phyloP scores from a whole-genome alignment of 2,113 vertebrate genomes.

The Lycaon pictus region DNA sequence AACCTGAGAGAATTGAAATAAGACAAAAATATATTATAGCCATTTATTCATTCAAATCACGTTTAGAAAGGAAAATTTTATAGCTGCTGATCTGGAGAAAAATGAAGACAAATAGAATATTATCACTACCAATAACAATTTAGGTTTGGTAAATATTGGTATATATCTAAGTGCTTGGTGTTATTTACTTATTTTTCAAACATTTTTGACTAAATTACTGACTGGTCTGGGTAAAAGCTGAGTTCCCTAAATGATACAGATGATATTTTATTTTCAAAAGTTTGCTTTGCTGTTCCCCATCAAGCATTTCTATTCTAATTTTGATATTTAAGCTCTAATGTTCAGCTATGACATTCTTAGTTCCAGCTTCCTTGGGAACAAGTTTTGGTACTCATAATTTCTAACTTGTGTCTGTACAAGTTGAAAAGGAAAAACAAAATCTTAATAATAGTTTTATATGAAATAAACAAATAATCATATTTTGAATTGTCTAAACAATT shows the following conservation, averaged over 20 bases:
- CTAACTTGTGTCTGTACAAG: neutral
- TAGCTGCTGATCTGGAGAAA: neutral
- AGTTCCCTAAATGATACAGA: neutral
- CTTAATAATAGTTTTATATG: neutral
- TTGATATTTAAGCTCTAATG: neutral
- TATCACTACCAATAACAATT: neutral
- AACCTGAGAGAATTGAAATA: neutral
- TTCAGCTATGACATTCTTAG: neutral
- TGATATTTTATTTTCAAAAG: neutral
- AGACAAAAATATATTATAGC: neutral
- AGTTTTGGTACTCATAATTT: neutral
- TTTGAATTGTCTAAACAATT: constrained; percentile 9
- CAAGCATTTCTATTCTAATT: neutral
- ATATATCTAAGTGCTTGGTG: neutral
- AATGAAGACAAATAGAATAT: neutral
- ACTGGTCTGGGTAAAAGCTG: neutral
- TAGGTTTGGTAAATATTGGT: neutral
- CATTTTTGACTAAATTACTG: neutral
- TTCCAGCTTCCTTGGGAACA: neutral
- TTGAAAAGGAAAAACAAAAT: neutral
- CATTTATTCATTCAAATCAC: neutral
- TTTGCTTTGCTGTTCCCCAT: neutral
- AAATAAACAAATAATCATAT: neutral
- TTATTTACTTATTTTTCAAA: neutral
- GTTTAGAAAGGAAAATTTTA: neutral